Conservation (phyloP, 1,140 invertebrate genomes). For the Drosophila auraria region DNA sequence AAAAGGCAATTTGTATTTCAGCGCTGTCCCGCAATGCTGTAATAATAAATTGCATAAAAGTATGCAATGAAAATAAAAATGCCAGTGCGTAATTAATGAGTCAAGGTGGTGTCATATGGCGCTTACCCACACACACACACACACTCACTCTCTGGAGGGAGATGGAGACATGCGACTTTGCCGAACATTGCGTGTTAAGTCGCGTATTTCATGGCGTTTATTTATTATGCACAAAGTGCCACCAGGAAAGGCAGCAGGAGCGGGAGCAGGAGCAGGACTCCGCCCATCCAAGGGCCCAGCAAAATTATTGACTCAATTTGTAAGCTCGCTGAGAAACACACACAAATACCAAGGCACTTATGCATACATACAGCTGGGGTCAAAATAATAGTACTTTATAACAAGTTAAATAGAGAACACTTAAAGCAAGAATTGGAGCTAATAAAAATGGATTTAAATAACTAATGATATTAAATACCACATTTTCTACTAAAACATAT, state of each 20-base stretch:
- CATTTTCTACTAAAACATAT: too few relatives aligned
- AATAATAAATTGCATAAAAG: constrained; percentile 83
- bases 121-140: constrained; percentile 58
- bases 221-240: constrained; percentile 83
- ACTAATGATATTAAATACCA: too few relatives aligned
- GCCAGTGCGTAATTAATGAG: constrained; percentile 84
- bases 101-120: constrained; percentile 83
- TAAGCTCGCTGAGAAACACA: constrained; percentile 48
- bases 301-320: constrained; percentile 84
- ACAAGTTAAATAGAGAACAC: not conserved
- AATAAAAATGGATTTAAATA: too few relatives aligned
- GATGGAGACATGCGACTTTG: constrained; percentile 55
- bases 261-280: not conserved
- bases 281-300: constrained; percentile 46
- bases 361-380: not conserved
- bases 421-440: too few relatives aligned
- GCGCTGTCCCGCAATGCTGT: constrained; percentile 60
- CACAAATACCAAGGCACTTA: constrained; percentile 22
- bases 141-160: constrained; percentile 11
- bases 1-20: constrained; percentile 77
- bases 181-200: constrained; percentile 78
- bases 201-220: constrained; percentile 83
- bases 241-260: constrained; percentile 1
- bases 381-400: not conserved
- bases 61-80: constrained; percentile 84